Percentiles rank a stretch among this genome's conserved stretches.
Evolutionary conservation across 2,797 vertebrate genomes (phyloP).

Genomic region (Diplodus sargus): DNA sequence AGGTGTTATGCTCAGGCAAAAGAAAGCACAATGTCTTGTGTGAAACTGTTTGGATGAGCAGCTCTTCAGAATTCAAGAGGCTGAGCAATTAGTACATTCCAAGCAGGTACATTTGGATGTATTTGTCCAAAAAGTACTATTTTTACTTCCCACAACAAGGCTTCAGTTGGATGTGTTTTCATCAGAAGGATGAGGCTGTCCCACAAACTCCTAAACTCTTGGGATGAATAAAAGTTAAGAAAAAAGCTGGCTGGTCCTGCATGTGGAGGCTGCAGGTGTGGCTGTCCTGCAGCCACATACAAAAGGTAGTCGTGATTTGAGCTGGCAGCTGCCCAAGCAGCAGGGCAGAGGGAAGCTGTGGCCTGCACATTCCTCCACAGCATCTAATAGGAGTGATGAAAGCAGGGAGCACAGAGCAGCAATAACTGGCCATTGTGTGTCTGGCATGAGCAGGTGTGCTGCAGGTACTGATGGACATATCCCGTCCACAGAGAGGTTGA

Average conservation of each 20-base stretch:
- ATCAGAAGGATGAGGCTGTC: constrained; percentile 21
- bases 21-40: too few species aligned
- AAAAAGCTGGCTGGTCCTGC: background rate
- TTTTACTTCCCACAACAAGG: constrained; percentile 2
- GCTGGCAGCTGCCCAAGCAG: constrained; percentile 53
- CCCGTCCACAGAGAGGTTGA: constrained; percentile 13
- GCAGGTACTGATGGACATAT: constrained; percentile 49
- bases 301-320: constrained; percentile 58
- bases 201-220: constrained; percentile 9
- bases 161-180: constrained; percentile 17
- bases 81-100: too few species aligned
- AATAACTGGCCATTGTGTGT: constrained; percentile 61
- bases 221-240: constrained; percentile 7
- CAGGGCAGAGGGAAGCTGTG: constrained; percentile 52
- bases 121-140: background rate
- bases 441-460: constrained; percentile 73
- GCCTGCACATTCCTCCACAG: constrained; percentile 71
- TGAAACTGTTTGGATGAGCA: too few species aligned
- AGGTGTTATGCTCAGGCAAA: too few species aligned
- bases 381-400: constrained; percentile 77
- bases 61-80: too few species aligned
- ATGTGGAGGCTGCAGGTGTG: constrained; percentile 59
- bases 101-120: background rate
- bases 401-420: constrained; percentile 60
- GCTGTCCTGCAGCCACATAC: constrained; percentile 44